phyloP scores from a whole-genome alignment of 2,797 vertebrate species.

The Peromyscus eremicus region DNA sequence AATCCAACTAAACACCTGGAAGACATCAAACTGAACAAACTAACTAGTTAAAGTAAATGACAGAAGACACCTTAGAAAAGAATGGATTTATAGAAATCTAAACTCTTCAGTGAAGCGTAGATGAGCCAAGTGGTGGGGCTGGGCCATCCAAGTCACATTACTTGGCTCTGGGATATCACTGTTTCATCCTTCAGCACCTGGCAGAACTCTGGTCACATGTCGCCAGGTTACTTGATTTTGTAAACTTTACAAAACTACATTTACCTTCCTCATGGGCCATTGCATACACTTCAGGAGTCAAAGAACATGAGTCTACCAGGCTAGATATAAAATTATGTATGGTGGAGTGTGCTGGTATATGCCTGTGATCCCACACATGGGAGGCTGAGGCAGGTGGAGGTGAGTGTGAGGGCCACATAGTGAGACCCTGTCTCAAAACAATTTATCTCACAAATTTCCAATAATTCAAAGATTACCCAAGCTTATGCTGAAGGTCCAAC shows the following conservation, averaged over 20 bases:
- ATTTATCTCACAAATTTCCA: neutral
- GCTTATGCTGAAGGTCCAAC: neutral
- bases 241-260: neutral
- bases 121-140: neutral
- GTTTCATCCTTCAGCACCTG: neutral
- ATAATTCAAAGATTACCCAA: neutral
- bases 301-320: neutral
- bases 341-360: neutral
- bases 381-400: neutral
- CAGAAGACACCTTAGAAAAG: neutral
- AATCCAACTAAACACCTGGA: neutral
- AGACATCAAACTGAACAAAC: neutral
- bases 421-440: too few species aligned
- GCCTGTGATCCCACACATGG: neutral
- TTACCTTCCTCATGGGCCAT: neutral
- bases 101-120: neutral
- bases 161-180: accelerated
- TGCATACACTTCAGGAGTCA: neutral
- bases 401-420: neutral
- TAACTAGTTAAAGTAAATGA: neutral
- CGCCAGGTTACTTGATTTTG: neutral
- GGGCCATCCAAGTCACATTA: neutral
- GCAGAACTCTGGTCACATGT: neutral
- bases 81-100: neutral
- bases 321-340: neutral